Evolutionary conservation across 2,797 vertebrate species (phyloP).

Genomic region (Furcifer pardalis): DNA sequence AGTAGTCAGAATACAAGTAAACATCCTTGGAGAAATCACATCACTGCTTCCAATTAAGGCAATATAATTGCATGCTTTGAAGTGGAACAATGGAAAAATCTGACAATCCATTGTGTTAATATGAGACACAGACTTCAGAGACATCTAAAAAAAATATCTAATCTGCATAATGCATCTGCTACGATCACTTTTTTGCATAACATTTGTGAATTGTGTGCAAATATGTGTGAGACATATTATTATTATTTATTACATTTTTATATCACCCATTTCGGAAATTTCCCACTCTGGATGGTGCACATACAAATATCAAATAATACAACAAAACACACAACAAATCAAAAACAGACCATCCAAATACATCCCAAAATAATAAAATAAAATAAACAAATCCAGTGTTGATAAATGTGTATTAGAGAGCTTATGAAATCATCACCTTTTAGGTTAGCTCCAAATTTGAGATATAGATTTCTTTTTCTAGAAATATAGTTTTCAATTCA

Average conservation of each 20-base stretch:
- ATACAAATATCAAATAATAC: too few relatives aligned
- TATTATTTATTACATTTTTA: too few relatives aligned
- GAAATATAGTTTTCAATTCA: background rate
- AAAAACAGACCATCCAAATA: too few relatives aligned
- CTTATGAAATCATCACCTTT: conserved; percentile 51
- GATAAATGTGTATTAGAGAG: conserved; percentile 59
- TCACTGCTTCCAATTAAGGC: conserved; percentile 84
- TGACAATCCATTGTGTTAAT: conserved; percentile 79
- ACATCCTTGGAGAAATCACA: conserved; percentile 80
- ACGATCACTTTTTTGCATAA: conserved; percentile 64
- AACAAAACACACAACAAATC: too few relatives aligned
- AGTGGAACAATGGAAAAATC: conserved; percentile 82
- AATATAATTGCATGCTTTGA: conserved; percentile 85
- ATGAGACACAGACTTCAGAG: conserved; percentile 75
- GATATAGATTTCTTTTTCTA: conserved; percentile 39
- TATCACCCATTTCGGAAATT: too few relatives aligned
- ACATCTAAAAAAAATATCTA: conserved; percentile 72
- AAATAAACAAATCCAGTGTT: too few relatives aligned
- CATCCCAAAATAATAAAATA: too few relatives aligned
- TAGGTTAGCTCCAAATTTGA: too few relatives aligned
- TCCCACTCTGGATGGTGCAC: too few relatives aligned
- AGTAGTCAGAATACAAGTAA: conserved; percentile 82
- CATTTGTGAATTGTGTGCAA: conserved; percentile 68
- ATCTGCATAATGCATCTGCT: conserved; percentile 76
- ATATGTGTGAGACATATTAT: conserved; percentile 63